Base-by-base conservation (phyloP, 2,888 invertebrate species). In the Drosophila meridiana region DNA sequence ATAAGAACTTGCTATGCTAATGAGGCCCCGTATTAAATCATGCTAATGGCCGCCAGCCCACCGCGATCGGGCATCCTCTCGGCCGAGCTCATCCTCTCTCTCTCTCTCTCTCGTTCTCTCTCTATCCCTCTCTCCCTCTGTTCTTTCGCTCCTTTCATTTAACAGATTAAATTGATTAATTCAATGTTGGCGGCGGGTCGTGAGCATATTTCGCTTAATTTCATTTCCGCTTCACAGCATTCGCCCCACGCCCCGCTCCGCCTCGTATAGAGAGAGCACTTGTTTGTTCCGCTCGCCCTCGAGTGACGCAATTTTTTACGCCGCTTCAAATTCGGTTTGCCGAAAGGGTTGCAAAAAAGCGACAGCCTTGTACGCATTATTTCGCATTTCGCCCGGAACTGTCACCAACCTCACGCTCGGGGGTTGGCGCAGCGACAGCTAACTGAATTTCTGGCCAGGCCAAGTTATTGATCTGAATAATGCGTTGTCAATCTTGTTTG, bases 111-210 rank as follows among this genome's bases (percentile, higher is more conserved):
- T 48, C 26, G 6, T 4, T 30, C 30, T 5, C 14, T 45, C 45
- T 28, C 47, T 4, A 3, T 13, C 47, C 38, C 42, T 20, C 7
- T 9, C 55, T 30, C 13, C 34, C 11, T 9, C 53, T 32, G 30
- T 28, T 26, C 30, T 28, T 50, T 68, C 64, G 42, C 36, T 59
- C 20, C 63, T 70, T 62, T 84, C 83, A 89, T 90, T 91, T 90
- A 87, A 83, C 82, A 86, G 91, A 92, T 93, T 92, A 92, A 93
- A 92, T 92, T 92, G 92, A 92, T 92, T 92, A 93, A 92, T 92
- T 92, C 83, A 90, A 92, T 92, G 86, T 65, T 58, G 77, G 76
- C 69, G 73, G 57, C 69, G 73, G 55, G 84, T 76, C 70, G 82
- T 60, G 76, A 85, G 84, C 85, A 85, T 85, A 89, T 89, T 89